Percentiles rank a stretch among this genome's conserved stretches.
phyloP scores from a whole-genome alignment of 53 echinoderm and acorn worm genomes.

The Holothuria leucospilota region DNA sequence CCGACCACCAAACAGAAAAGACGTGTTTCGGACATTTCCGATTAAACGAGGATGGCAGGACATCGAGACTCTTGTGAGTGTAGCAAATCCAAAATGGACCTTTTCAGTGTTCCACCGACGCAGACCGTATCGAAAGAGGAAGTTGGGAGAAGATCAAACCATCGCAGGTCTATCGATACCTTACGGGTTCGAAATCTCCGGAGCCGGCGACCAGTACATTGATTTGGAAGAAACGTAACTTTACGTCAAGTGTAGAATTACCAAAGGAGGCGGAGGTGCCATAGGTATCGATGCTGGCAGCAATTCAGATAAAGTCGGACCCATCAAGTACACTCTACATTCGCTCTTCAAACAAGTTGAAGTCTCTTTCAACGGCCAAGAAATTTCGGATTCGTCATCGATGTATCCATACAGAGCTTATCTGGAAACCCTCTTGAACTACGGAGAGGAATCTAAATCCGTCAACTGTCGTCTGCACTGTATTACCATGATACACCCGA shows the following conservation, averaged over 20 bases:
- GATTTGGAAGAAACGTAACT: slow-evolving; percentile 19
- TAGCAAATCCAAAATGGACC: slow-evolving; percentile 37
- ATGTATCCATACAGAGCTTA: slow-evolving; percentile 22
- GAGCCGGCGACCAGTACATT: neutral
- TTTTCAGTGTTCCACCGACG: slow-evolving; percentile 54
- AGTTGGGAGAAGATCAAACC: slow-evolving; percentile 33
- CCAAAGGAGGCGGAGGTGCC: slow-evolving; percentile 36
- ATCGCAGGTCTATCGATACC: slow-evolving; percentile 10
- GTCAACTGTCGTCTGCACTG: neutral
- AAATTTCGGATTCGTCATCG: slow-evolving; percentile 17
- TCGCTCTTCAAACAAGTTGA: slow-evolving; percentile 61
- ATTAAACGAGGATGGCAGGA: slow-evolving; percentile 29
- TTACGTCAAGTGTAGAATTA: slow-evolving; percentile 49
- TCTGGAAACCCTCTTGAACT: slow-evolving; percentile 21
- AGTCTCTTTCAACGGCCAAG: slow-evolving; percentile 25
- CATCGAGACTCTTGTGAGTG: slow-evolving; percentile 45
- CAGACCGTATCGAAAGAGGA: slow-evolving; percentile 47
- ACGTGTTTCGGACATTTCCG: no score
- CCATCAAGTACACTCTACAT: slow-evolving; percentile 32
- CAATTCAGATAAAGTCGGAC: slow-evolving; percentile 37
- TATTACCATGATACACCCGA: neutral
- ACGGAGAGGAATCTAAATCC: neutral
- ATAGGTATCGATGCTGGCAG: neutral
- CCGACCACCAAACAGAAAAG: no score
- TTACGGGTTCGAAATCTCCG: slow-evolving; percentile 1